A percentile compares a stretch with the other conserved stretches of the same genome.
phyloP scores from a whole-genome alignment of 1,140 invertebrate species.

The Episyrphus balteatus region DNA sequence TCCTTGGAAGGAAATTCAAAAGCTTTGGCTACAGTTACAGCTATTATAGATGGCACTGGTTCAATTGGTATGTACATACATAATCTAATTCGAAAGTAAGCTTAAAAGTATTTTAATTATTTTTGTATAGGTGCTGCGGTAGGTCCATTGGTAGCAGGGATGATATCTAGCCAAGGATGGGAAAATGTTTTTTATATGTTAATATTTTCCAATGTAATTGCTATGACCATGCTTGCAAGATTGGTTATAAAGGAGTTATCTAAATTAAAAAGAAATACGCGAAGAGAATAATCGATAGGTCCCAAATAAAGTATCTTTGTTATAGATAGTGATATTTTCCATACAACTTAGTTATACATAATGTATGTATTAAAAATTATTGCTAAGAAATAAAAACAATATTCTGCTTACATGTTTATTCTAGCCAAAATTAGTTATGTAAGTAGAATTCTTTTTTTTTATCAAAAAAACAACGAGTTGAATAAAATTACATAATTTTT shows the following conservation, averaged over 20 bases:
- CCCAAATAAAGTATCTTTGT: background rate
- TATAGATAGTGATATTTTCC: too few species aligned
- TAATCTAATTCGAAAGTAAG: background rate
- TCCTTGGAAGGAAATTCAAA: constrained; percentile 73
- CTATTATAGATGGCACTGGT: constrained; percentile 94
- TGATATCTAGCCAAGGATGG: constrained; percentile 65
- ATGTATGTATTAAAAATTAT: too few species aligned
- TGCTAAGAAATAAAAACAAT: too few species aligned
- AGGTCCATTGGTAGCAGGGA: constrained; percentile 80
- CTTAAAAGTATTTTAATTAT: background rate
- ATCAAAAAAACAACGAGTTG: too few species aligned
- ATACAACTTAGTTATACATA: too few species aligned
- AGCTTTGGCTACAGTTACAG: constrained; percentile 89
- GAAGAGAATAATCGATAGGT: constrained; percentile 11
- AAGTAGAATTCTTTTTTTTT: too few species aligned
- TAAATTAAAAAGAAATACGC: constrained; percentile 14
- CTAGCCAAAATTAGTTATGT: too few species aligned
- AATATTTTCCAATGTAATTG: constrained; percentile 68
- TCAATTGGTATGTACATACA: constrained; percentile 54
- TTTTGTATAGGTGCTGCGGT: constrained; percentile 55
- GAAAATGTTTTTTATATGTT: constrained; percentile 86
- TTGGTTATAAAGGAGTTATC: constrained; percentile 26
- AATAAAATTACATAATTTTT: too few species aligned
- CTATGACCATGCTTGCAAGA: constrained; percentile 55
- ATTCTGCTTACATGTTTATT: too few species aligned